phyloP scores from a whole-genome alignment of 2,888 invertebrate species.

The Nesidiocoris tenuis region DNA sequence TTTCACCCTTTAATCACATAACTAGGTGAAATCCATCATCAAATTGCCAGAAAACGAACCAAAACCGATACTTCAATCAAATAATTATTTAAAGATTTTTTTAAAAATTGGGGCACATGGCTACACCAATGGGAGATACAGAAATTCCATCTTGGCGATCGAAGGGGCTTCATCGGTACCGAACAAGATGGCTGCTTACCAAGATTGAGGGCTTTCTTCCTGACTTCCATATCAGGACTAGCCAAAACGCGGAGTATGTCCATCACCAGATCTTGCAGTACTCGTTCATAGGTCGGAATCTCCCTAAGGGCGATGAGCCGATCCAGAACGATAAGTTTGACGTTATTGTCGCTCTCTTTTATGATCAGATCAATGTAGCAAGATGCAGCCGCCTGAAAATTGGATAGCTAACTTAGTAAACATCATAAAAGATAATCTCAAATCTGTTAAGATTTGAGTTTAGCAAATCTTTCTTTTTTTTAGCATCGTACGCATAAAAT shows the following conservation, averaged over 20 bases:
- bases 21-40: not conserved
- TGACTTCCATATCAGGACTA: slow-evolving; percentile 91
- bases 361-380: slow-evolving; percentile 98
- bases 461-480: too few species aligned
- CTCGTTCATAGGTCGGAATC: slow-evolving; percentile 78
- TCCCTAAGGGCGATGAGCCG: slow-evolving; percentile 85
- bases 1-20: too few species aligned
- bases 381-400: slow-evolving; percentile 77
- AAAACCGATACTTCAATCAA: slow-evolving; percentile 1
- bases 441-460: too few species aligned
- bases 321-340: slow-evolving; percentile 96
- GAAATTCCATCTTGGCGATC: not conserved
- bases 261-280: slow-evolving; percentile 90
- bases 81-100: not conserved
- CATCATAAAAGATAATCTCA: too few species aligned
- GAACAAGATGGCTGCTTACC: slow-evolving; percentile 54
- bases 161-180: not conserved
- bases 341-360: slow-evolving; percentile 99
- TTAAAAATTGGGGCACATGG: too few species aligned
- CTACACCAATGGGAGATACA: too few species aligned
- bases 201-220: slow-evolving; percentile 78
- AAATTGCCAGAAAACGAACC: too few species aligned
- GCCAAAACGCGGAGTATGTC: slow-evolving; percentile 92
- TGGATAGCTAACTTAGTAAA: too few species aligned
- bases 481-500: too few species aligned